These are phyloP conservation scores for Platygyra sinensis DNA, from an alignment of 64 coral and sea anemone species.

Conservation along the genomic window DNA sequence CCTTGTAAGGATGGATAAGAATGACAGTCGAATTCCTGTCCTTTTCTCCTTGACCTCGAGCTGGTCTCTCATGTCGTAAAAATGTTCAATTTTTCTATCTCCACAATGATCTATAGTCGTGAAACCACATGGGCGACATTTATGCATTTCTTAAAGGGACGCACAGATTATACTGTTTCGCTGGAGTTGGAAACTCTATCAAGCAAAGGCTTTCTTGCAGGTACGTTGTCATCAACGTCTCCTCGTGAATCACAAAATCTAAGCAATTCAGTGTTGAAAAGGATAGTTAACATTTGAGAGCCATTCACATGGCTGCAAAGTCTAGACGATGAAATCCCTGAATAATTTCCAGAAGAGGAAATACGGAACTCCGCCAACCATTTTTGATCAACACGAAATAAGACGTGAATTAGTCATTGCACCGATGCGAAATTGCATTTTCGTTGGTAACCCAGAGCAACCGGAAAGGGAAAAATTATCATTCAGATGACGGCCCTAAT, in stretches of 20 bases:
- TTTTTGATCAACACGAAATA: no score
- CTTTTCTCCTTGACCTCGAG: not conserved
- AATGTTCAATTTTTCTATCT: constrained; percentile 15
- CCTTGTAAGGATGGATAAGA: not conserved
- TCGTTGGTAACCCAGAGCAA: constrained; percentile 7
- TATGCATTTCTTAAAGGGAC: not conserved
- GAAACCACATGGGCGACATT: not conserved
- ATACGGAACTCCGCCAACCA: no score
- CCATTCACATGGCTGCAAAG: no score
- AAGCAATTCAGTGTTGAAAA: no score
- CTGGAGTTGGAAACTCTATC: not conserved
- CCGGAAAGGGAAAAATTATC: constrained; percentile 45
- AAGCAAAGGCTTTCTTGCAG: no score
- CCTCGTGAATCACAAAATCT: no score
- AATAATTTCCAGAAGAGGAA: no score
- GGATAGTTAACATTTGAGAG: no score
- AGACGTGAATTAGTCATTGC: constrained; percentile 50
- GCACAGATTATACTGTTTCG: constrained; percentile 4
- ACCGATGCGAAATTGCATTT: constrained; percentile 57
- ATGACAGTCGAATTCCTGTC: not conserved
- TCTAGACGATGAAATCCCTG: no score
- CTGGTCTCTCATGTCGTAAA: constrained; percentile 1
- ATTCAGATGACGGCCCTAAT: constrained; percentile 57
- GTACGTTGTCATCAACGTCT: no score
- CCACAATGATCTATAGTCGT: constrained; percentile 6